Evolutionary conservation across 2,888 invertebrate species (phyloP).

Genomic region (Cyclophora punctaria): DNA sequence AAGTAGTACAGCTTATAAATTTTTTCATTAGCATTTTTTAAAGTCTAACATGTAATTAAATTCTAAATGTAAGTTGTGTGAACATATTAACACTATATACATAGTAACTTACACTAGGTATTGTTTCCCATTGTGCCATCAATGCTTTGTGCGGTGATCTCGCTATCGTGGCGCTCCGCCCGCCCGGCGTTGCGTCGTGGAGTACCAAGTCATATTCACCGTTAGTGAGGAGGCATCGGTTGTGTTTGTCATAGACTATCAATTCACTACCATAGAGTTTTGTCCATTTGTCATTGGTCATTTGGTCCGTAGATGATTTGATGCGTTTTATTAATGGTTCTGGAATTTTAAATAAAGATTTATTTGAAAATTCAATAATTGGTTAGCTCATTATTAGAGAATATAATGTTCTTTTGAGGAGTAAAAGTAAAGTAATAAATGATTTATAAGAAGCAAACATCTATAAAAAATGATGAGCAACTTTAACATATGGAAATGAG

Average conservation of each 20-base stretch:
- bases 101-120: slow-evolving; percentile 69
- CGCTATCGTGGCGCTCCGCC: slow-evolving; percentile 53
- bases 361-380: background rate
- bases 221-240: slow-evolving; percentile 88
- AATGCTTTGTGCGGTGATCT: slow-evolving; percentile 67
- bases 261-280: slow-evolving; percentile 85
- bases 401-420: background rate
- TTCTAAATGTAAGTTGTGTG: background rate
- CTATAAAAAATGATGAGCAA: background rate
- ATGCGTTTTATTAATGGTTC: slow-evolving; percentile 83
- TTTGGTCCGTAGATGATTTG: slow-evolving; percentile 72
- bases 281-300: slow-evolving; percentile 63
- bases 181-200: slow-evolving; percentile 86
- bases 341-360: slow-evolving; percentile 20
- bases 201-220: slow-evolving; percentile 93
- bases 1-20: no score
- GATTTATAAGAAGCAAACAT: no score
- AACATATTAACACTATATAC: background rate
- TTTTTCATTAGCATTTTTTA: background rate
- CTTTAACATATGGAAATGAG: background rate
- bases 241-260: slow-evolving; percentile 92
- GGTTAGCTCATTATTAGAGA: background rate
- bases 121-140: slow-evolving; percentile 76
- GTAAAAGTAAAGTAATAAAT: no score
- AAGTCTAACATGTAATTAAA: background rate